phyloP scores from a whole-genome alignment of 1,140 invertebrate species.

The Neodiprion virginianus region DNA sequence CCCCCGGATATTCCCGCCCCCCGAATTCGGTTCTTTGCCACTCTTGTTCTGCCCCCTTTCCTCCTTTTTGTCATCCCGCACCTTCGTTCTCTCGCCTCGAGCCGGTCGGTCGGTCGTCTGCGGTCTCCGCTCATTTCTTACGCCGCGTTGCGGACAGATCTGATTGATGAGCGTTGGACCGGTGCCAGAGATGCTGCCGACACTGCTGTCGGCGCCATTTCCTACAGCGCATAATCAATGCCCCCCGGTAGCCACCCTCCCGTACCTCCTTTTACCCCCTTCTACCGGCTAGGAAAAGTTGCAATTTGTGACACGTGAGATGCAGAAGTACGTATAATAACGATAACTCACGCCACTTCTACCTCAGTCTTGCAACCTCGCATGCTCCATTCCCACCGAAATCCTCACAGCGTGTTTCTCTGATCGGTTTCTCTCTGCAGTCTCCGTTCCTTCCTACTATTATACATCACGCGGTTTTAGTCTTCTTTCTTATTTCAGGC shows the following conservation, averaged over 20 bases:
- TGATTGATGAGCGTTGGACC: slow-evolving; percentile 6
- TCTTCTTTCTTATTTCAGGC: too few relatives aligned
- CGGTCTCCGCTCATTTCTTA: slow-evolving; percentile 6
- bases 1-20: background rate
- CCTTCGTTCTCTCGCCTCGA: background rate
- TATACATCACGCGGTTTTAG: too few relatives aligned
- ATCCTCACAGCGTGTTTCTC: too few relatives aligned
- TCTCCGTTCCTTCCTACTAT: too few relatives aligned
- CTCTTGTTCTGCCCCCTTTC: background rate
- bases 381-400: too few relatives aligned
- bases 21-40: background rate
- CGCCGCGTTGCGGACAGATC: background rate
- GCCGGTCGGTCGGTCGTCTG: background rate
- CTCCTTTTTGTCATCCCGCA: background rate
- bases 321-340: background rate
- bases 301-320: slow-evolving; percentile 3
- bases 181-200: slow-evolving; percentile 4
- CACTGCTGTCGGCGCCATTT: slow-evolving; percentile 1
- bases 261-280: too few relatives aligned
- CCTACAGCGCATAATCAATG: slow-evolving; percentile 5
- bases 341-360: too few relatives aligned
- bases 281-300: background rate
- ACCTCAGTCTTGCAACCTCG: background rate
- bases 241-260: background rate
- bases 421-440: too few relatives aligned